Evolutionary conservation across 1,140 invertebrate species (phyloP).

Genomic region (Ips nitidus): DNA sequence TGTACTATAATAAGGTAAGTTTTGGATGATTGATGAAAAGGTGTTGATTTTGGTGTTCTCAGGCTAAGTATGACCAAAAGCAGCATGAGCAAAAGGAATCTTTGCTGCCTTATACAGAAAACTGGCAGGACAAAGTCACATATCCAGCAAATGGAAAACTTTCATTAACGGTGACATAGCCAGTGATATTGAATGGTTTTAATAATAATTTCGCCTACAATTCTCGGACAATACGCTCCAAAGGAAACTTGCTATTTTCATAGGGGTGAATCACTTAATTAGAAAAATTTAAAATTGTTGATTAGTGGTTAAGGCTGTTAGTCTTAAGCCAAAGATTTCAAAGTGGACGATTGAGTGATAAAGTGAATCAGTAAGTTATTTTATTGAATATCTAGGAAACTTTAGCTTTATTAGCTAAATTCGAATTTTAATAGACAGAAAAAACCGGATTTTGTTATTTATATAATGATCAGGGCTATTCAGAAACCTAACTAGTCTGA

Average conservation of each 20-base stretch:
- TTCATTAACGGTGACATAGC: slow-evolving; percentile 20
- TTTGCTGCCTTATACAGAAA: slow-evolving; percentile 57
- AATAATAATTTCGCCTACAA: slow-evolving; percentile 37
- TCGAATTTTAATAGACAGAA: no score
- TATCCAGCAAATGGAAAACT: slow-evolving; percentile 14
- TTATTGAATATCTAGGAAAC: no score
- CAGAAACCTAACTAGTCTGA: no score
- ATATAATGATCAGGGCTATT: no score
- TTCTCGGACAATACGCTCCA: slow-evolving; percentile 31
- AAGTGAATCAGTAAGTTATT: no score
- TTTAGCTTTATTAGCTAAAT: no score
- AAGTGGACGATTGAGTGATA: no score
- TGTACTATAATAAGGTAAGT: slow-evolving; percentile 80
- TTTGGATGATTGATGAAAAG: neutral
- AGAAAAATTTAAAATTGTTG: no score
- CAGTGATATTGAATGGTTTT: slow-evolving; percentile 24
- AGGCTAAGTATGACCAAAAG: slow-evolving; percentile 75
- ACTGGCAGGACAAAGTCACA: slow-evolving; percentile 39
- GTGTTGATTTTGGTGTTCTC: slow-evolving; percentile 42
- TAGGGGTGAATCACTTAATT: neutral
- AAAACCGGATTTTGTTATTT: no score
- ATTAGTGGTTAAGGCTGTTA: no score
- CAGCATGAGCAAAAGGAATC: slow-evolving; percentile 57
- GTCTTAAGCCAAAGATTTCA: no score
- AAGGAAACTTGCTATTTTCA: slow-evolving; percentile 35